These are phyloP conservation scores for Cephalopterus ornatus DNA, from an alignment of 2,113 vertebrate genomes.

Conservation along the genomic window DNA sequence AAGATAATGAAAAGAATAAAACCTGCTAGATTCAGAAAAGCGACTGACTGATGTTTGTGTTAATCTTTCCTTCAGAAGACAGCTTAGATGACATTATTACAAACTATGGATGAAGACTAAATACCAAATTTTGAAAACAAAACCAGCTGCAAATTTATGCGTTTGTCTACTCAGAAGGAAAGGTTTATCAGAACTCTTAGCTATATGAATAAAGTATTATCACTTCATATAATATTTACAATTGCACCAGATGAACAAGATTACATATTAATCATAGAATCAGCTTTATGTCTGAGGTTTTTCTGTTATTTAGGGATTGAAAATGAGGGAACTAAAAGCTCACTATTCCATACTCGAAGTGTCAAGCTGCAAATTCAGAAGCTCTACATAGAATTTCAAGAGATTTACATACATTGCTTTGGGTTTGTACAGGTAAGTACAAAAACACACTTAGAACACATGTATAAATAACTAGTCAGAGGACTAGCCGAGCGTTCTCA, in stretches of 20 bases:
- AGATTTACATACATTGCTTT: neutral
- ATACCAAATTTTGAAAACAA: neutral
- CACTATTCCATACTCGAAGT: neutral
- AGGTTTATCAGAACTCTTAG: neutral
- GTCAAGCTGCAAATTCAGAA: neutral
- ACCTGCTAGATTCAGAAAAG: conserved; percentile 46
- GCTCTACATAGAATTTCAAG: neutral
- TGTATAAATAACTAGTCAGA: neutral
- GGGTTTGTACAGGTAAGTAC: neutral
- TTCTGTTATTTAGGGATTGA: neutral
- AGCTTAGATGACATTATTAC: conserved; percentile 32
- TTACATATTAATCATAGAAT: neutral
- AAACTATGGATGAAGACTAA: neutral
- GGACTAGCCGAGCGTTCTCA: neutral
- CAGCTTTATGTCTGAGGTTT: neutral
- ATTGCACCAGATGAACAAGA: neutral
- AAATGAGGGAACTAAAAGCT: neutral
- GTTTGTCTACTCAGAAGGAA: neutral
- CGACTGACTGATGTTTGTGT: neutral
- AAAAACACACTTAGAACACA: neutral
- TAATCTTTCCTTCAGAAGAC: conserved; percentile 50
- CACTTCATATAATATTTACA: neutral
- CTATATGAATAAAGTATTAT: neutral
- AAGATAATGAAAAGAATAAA: conserved; percentile 66
- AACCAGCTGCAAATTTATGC: neutral